Base-by-base conservation (phyloP, 1,140 invertebrate genomes). In the Drosophila pallidifrons region DNA sequence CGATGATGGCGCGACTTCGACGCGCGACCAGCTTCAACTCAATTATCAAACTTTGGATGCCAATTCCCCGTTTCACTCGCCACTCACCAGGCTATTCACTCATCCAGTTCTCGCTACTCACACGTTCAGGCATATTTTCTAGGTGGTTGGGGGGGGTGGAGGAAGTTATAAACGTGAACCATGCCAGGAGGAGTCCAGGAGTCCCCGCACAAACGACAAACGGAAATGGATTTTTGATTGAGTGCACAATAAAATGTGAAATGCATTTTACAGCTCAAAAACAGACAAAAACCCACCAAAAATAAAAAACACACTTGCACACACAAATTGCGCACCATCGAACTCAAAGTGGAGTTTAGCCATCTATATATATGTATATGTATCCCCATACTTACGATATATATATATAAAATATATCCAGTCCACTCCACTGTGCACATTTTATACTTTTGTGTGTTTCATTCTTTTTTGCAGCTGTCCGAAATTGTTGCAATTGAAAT, bases 191-290 rank as follows among this genome's bases (percentile, higher is more conserved):
- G 43, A 55, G 46, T 58, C 10, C 28, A 25, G 13, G 10, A 43
- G 35, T 52, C 38, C 30, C 38, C 16, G 41, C 55, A 66, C 68
- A 76, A 76, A 66, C 60, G 68, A 63, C 80, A 87, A 87, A 88
- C 81, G 83, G 83, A 89, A 88, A 88, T 88, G 83, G 83, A 88
- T 88, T 88, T 88, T 88, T 88, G 85, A 88, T 88, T 88, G 83
- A 88, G 83, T 88, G 83, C 83, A 83, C 83, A 88, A 89, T 88
- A 88, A 88, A 88, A 88, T 88, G 85, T 83, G 77, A 88, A 88
- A 88, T 89, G 83, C 83, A 87, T 83, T 87, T 87, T 83, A 87
- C 79, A 87, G 71, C 69, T 79, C 73, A 69, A 73, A 83, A 83
- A 75, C 82, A 72, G 63, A 67, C 71, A 69, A 55, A 69, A 46